Evolutionary conservation across 2,113 vertebrate genomes (phyloP), one percentile per base, ranked within the genome.

Genomic region (Chlorocebus sabaeus): DNA sequence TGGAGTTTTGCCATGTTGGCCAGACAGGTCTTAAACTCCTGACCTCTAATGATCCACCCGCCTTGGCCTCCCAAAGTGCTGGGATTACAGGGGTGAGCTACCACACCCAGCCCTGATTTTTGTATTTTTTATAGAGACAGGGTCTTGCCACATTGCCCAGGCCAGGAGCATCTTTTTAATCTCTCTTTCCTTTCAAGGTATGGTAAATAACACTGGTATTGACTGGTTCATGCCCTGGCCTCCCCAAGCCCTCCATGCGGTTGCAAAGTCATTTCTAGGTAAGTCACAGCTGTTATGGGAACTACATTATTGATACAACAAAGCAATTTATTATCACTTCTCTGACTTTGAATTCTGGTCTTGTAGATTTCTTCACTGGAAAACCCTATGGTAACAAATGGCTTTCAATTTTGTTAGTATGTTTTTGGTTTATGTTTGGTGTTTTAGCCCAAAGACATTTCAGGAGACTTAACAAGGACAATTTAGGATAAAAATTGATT

Each of bases 141-240:
- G 27, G 27, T 64, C 61, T 64, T 2, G 12, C 61, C 61, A 64
- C 12, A 2, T 64, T 64, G 27, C 11, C 25, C 12, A 64, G 61
- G 61, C 27, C 13, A 27, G 61, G 27, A 6, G 50, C 79, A 48
- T 79, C 97, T 40, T 40, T 16, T 6, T 81, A 50, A 57, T 38
- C 0, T 8, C 82, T 7, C 12, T 96, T 92, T 98, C 84, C 89
- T 43, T 97, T 95, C 93, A 96, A 99, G 99, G 99, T 93, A 98
- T 99, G 82, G 99, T 99, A 93, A 99, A 99, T 96, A 99, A 99
- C 97, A 99, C 99, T 48, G 99, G 99, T 5, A 99, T 99, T 13
- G 99, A 99, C 97, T 99, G 99, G 99, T 99, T 99, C 98, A 98
- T 99, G 97, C 99, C 99, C 2, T 99, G 99, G 99, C 99, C 99